Conservation (phyloP, 2,797 vertebrate species). For the Sebastes cheni region DNA sequence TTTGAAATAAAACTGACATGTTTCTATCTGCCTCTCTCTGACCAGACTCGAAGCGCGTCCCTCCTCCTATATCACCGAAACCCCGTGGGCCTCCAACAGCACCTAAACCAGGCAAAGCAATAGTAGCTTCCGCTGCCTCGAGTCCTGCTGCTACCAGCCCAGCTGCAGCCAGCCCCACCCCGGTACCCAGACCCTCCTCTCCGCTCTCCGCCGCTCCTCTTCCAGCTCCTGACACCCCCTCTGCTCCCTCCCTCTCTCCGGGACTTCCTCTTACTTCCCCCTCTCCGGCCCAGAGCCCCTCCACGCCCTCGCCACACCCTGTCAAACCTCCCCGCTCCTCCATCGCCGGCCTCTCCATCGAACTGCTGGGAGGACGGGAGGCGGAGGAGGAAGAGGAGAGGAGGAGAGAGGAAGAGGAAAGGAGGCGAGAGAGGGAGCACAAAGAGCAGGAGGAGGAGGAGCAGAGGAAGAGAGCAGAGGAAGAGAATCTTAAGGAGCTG, state of each 20-base stretch:
- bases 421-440: slow-evolving; percentile 42
- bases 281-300: slow-evolving; percentile 81
- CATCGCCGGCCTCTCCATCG: slow-evolving; percentile 84
- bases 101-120: slow-evolving; percentile 80
- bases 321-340: slow-evolving; percentile 94
- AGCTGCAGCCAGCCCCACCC: slow-evolving; percentile 59
- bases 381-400: slow-evolving; percentile 80
- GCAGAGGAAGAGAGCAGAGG: slow-evolving; percentile 40
- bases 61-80: slow-evolving; percentile 94
- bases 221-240: slow-evolving; percentile 66
- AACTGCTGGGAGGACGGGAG: slow-evolving; percentile 63
- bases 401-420: slow-evolving; percentile 58
- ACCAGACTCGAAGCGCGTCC: slow-evolving; percentile 88
- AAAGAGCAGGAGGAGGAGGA: slow-evolving; percentile 32
- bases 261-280: slow-evolving; percentile 68
- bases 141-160: slow-evolving; percentile 63
- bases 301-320: slow-evolving; percentile 85
- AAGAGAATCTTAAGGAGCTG: slow-evolving; percentile 32
- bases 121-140: slow-evolving; percentile 56
- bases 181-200: slow-evolving; percentile 62
- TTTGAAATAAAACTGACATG: neutral
- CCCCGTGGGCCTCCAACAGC: slow-evolving; percentile 89
- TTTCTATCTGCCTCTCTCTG: slow-evolving; percentile 23
- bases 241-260: slow-evolving; percentile 72
- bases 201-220: slow-evolving; percentile 50